Base-by-base conservation (phyloP, 2,113 vertebrate species). In the Riparia riparia region DNA sequence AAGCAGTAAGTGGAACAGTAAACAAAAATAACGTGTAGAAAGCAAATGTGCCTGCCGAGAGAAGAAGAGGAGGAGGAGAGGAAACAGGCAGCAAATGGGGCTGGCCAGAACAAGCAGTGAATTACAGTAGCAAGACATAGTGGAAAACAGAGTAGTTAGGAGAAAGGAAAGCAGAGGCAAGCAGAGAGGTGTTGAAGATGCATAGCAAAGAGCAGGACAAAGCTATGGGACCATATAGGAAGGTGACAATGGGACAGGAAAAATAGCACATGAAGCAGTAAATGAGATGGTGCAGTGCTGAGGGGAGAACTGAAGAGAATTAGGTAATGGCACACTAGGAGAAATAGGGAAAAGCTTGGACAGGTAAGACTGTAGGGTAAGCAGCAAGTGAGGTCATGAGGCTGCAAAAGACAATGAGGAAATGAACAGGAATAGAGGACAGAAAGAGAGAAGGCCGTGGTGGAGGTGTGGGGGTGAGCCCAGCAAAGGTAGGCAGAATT, bases 41-140 rank as follows among this genome's bases (percentile, higher is more conserved):
- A 72, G 34, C 8, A 77, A 64, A 42, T 25, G 24, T 0, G 0
- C 17, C 20, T 73, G 39, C 25, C 71, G 31, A 39, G 22, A 80
- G n/a, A 74, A 31, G 53, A 45, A 20, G n/a, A 66, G 5, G 28
- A 70, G 31, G 13, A 49, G 26, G 5, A 68, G 19, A 28, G 13
- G 14, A n/a, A 89, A 29, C 4, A 31, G 20, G 15, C 15, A 82
- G 57, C 9, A 79, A 61, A 71, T 13, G 25, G 39, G 34, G 10
- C 31, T 44, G 66, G 18, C 17, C 57, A 60, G 53, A 89, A 58
- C 6, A 71, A 51, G 57, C 31, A 63, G 47, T 13, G 51, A 83
- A 50, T 53, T 13, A 24, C 39, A 76, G 39, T 4, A 37, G 32
- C 12, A 76, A 32, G 25, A 39, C 8, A 4, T 29, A 21, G 17